These are phyloP conservation scores for Uropsilus gracilis DNA, from an alignment of 2,113 vertebrate genomes.

Conservation along the genomic window DNA sequence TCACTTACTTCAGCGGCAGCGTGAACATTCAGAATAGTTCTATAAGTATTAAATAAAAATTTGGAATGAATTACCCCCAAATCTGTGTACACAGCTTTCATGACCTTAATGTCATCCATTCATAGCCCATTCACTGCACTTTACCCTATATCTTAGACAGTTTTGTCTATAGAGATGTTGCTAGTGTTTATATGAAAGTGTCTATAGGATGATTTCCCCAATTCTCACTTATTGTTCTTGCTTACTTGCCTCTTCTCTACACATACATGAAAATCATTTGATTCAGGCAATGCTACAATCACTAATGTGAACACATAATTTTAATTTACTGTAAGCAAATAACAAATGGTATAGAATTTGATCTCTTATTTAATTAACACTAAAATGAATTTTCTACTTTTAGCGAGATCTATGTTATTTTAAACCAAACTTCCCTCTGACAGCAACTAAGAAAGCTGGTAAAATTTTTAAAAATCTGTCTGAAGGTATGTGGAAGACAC, in stretches of 20 bases:
- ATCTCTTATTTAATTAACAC: constrained; percentile 3
- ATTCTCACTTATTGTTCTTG: not conserved
- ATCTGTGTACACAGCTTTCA: not conserved
- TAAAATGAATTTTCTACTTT: constrained; percentile 41
- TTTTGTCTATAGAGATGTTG: not conserved
- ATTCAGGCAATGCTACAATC: not conserved
- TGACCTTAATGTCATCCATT: constrained; percentile 20
- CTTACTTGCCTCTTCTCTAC: not conserved
- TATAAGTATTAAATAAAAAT: not conserved
- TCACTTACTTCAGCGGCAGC: not conserved
- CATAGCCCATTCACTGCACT: constrained; percentile 51
- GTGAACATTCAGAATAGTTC: not conserved
- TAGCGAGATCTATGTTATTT: not conserved
- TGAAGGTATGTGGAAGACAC: constrained; percentile 11
- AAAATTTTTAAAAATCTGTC: not conserved
- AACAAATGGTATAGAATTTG: not conserved
- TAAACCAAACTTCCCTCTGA: not conserved
- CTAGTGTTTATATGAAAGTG: not conserved
- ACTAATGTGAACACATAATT: not conserved
- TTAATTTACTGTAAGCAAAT: not conserved
- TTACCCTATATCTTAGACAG: not conserved
- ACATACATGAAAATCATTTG: not conserved
- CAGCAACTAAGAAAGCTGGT: not conserved
- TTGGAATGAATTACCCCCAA: not conserved
- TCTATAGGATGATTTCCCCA: not conserved